phyloP scores from a whole-genome alignment of 2,113 vertebrate genomes.

The Laterallus jamaicensis region DNA sequence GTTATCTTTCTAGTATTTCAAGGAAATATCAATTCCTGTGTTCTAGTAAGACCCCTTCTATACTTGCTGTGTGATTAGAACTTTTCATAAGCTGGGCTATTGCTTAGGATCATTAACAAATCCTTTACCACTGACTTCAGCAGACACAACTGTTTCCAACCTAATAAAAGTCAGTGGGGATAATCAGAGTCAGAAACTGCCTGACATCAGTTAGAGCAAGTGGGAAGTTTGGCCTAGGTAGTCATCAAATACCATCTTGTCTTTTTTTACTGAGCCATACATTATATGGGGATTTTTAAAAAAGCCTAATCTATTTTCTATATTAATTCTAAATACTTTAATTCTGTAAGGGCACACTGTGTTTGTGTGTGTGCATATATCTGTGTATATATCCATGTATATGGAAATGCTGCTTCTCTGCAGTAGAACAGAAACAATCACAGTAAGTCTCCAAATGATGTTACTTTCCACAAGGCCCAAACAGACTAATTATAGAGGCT shows the following conservation, averaged over 20 bases:
- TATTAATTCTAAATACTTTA: neutral
- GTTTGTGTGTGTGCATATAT: neutral
- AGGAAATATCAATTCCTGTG: neutral
- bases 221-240: neutral
- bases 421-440: no score
- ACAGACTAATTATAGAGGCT: neutral
- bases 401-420: neutral
- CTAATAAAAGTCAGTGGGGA: neutral
- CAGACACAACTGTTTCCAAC: neutral
- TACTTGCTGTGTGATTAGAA: neutral
- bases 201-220: neutral
- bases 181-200: neutral
- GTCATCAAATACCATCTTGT: neutral
- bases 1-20: neutral
- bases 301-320: neutral
- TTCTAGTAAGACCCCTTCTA: neutral
- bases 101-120: neutral
- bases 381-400: neutral
- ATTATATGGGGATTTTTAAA: neutral
- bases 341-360: neutral
- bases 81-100: neutral
- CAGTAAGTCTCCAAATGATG: neutral
- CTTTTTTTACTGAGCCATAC: neutral
- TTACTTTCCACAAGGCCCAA: neutral
- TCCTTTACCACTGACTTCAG: neutral